phyloP scores from a whole-genome alignment of 2,797 vertebrate species.

The Pangasius sanitwongsei region DNA sequence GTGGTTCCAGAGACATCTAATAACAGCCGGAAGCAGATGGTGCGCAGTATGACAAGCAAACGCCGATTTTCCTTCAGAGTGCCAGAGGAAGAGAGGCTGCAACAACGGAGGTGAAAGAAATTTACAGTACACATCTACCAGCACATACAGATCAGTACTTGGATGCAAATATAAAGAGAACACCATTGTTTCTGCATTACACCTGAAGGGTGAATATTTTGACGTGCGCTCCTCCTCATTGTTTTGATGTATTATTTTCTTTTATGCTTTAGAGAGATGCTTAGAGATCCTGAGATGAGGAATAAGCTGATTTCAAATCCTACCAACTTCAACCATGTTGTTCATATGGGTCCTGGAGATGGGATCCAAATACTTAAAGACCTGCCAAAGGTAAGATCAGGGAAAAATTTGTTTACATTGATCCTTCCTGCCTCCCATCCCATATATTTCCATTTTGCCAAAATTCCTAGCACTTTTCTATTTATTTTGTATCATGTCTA shows the following conservation, averaged over 20 bases:
- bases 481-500: not conserved
- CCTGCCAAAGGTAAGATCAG: conserved; percentile 87
- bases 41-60: conserved; percentile 95
- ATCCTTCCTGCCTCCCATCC: not conserved
- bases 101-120: conserved; percentile 87
- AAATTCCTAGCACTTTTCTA: not conserved
- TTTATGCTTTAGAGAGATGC: conserved; percentile 88
- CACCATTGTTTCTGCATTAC: not conserved
- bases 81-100: conserved; percentile 93
- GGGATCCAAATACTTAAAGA: conserved; percentile 99
- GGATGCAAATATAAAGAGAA: not conserved
- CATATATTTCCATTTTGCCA: conserved; percentile 19
- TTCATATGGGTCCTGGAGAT: conserved; percentile 99
- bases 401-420: not conserved
- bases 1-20: conserved; percentile 97
- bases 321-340: conserved; percentile 99
- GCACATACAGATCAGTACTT: conserved; percentile 1
- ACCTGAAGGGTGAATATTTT: not conserved
- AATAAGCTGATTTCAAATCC: conserved; percentile 99
- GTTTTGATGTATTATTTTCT: not conserved
- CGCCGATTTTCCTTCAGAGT: conserved; percentile 95
- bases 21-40: conserved; percentile 98
- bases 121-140: not conserved
- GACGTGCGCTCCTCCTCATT: not conserved
- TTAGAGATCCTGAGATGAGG: conserved; percentile 97